Conservation (phyloP, 2,113 vertebrate genomes). For the Corythaeola cristata region DNA sequence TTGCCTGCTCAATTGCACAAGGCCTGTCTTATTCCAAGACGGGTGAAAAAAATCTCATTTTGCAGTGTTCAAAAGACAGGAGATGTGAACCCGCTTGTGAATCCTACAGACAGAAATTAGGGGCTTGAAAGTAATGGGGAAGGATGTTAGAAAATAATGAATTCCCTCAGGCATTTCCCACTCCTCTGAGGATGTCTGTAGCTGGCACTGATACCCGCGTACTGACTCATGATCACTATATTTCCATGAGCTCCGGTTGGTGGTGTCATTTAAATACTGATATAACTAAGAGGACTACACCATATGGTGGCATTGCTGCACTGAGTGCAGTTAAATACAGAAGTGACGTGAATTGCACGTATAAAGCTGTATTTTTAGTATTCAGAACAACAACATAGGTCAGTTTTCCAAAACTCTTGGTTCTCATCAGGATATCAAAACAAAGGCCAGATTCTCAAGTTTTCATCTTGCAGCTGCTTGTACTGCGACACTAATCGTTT, state of each 20-base stretch:
- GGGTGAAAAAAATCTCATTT: neutral
- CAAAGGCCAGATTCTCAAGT: neutral
- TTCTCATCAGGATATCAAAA: neutral
- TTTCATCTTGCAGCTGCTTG: neutral
- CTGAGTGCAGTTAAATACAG: conserved; percentile 39
- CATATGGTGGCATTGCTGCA: conserved; percentile 66
- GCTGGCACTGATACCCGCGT: neutral
- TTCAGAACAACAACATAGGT: neutral
- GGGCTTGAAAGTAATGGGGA: neutral
- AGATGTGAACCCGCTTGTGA: neutral
- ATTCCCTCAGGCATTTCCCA: neutral
- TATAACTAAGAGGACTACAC: conserved; percentile 1
- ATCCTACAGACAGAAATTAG: neutral
- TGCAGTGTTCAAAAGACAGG: neutral
- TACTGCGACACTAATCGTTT: neutral
- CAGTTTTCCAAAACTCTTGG: neutral
- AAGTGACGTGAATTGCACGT: neutral
- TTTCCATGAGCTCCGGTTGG: neutral
- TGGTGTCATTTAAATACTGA: conserved; percentile 41
- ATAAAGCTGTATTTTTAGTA: conserved; percentile 48
- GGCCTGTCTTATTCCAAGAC: neutral
- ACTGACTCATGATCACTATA: neutral
- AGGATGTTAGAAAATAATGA: neutral
- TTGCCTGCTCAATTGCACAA: neutral
- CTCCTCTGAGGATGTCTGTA: neutral